phyloP scores from a whole-genome alignment of 2,113 vertebrate genomes.

The Machaerirhynchus nigripectus region DNA sequence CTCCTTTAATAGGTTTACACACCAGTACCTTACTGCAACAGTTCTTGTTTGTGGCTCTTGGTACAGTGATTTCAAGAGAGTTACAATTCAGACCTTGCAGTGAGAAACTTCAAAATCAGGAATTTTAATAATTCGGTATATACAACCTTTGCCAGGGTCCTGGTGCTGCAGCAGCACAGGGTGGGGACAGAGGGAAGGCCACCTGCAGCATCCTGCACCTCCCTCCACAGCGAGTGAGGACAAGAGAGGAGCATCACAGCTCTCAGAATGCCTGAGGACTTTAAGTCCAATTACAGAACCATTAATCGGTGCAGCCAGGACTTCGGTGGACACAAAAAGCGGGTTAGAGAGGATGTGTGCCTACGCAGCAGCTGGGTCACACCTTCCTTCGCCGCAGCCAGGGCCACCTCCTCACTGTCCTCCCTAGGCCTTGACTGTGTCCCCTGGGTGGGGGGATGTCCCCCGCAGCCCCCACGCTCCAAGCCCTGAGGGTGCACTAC shows the following conservation, averaged over 20 bases:
- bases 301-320: not conserved
- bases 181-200: not conserved
- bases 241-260: not conserved
- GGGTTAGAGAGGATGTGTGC: not conserved
- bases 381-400: not conserved
- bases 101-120: not conserved
- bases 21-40: not conserved
- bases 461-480: not conserved
- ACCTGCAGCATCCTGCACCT: not conserved
- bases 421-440: not conserved
- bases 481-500: too few species aligned
- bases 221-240: not conserved
- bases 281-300: not conserved
- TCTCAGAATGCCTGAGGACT: not conserved
- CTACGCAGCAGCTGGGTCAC: not conserved
- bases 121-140: not conserved
- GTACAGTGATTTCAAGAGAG: not conserved
- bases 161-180: not conserved
- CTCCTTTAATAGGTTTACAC: not conserved
- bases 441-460: accelerated
- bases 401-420: not conserved
- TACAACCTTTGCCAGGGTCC: not conserved
- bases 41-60: not conserved
- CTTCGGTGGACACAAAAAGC: not conserved
- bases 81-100: not conserved